Evolutionary conservation across 2,888 invertebrate genomes (phyloP), one percentile per base, ranked within the genome.

Genomic region (Alloscopus bannaensis): DNA sequence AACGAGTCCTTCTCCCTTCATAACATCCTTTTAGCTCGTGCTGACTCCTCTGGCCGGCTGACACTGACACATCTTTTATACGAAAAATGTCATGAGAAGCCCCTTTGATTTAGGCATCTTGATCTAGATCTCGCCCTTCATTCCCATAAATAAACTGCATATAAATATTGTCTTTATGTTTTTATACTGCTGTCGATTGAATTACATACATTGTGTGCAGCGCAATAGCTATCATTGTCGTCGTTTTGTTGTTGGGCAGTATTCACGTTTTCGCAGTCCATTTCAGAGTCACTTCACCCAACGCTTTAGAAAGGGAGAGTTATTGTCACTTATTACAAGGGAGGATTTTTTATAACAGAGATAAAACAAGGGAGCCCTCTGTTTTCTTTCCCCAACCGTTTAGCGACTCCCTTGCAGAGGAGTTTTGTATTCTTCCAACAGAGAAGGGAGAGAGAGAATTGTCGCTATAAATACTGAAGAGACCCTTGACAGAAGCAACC

Each of bases 101-200:
- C 26, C 28, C 24, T 55, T 60, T 20, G 36, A 31, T 60, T 60
- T 60, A 18, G 59, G 45, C 28, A 55, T 55, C 28, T 55, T 59
- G 69, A 69, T 69, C 69, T 69, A 69, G 57, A 52, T 69, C 57
- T 69, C 59, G 59, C 69, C 69, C 59, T 69, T 69, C 69, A 69
- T 28, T 42, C 57, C 69, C 69, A 69, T 59, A 69, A 69, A 69
- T 69, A 57, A 69, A 45, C 69, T 69, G n/a, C 59, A 55, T 55
- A 68, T 36, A 52, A 47, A 47, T 47, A 47, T 47, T 47, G 47
- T 47, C 3, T 18, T 47, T n/a, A 47, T 47, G 18, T 47, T 47
- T 47, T 47, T n/a, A 18, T 47, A 13, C 18, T n/a, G 47, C 11
- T 47, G 47, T 47, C 47, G n/a, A 47, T 47, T 13, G 18, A 13